Conservation (phyloP, 2,888 invertebrate species). For the Dryomyza anilis region DNA sequence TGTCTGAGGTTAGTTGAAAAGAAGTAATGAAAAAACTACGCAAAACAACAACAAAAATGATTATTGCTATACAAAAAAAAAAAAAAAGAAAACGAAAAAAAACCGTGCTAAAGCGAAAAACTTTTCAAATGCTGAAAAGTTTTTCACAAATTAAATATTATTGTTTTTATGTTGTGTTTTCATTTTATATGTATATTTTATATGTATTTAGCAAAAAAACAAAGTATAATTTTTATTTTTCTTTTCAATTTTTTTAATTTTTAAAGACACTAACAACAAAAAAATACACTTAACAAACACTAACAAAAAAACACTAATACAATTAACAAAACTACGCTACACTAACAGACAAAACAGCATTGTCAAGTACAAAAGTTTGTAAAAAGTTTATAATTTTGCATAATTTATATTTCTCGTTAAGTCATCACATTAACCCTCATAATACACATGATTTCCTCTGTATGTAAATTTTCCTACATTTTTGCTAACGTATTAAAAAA, state of each 20-base stretch:
- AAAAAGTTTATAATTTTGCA: too few species aligned
- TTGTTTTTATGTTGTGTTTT: too few species aligned
- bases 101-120: not conserved
- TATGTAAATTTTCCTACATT: too few species aligned
- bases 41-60: constrained; percentile 42
- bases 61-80: not conserved
- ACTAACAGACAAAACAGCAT: constrained; percentile 1
- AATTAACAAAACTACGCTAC: not conserved
- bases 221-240: not conserved
- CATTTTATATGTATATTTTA: too few species aligned
- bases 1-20: constrained; percentile 97
- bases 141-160: not conserved
- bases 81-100: not conserved
- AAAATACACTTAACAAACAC: not conserved
- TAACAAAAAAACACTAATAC: constrained; percentile 1
- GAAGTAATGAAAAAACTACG: constrained; percentile 67
- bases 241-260: not conserved
- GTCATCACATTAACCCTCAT: not conserved
- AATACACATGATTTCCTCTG: too few species aligned
- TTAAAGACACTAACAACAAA: not conserved
- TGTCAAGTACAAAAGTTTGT: too few species aligned
- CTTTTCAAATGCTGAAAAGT: not conserved
- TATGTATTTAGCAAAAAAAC: too few species aligned
- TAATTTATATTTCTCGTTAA: not conserved
- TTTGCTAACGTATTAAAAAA: too few species aligned